A percentile compares a stretch with the other conserved stretches of the same genome.
Evolutionary conservation across 2,888 invertebrate genomes (phyloP).

Genomic region (Callinectes sapidus): DNA sequence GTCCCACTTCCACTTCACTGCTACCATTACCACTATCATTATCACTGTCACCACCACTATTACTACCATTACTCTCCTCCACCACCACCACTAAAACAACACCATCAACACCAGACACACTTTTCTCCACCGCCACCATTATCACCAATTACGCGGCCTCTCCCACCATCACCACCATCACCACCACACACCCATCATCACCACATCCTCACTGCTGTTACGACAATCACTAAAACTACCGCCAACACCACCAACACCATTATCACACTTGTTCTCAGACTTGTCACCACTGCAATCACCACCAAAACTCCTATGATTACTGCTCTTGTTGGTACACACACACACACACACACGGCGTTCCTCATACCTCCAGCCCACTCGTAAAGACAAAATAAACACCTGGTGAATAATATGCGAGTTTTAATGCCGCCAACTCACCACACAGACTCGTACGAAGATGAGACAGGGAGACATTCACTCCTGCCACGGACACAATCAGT

Average conservation of each 20-base stretch:
- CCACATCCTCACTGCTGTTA: not conserved
- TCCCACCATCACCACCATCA: not conserved
- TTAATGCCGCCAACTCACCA: too few species aligned
- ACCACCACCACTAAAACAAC: not conserved
- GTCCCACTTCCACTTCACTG: not conserved
- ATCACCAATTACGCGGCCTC: not conserved
- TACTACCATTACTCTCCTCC: not conserved
- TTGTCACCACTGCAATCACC: not conserved
- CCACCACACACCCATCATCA: not conserved
- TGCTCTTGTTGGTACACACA: not conserved
- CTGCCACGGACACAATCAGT: not conserved
- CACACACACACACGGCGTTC: not conserved
- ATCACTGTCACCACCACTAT: not conserved
- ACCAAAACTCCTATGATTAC: not conserved
- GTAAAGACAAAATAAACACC: too few species aligned
- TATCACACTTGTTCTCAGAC: not conserved
- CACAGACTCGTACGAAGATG: not conserved
- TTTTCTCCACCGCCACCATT: not conserved
- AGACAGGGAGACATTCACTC: not conserved
- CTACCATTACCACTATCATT: not conserved
- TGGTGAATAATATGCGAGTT: too few species aligned
- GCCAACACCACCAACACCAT: not conserved
- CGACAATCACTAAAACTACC: slow-evolving; percentile 10
- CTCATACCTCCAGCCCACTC: not conserved
- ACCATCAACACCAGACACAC: not conserved